A percentile compares a stretch with the other conserved stretches of the same genome.
Evolutionary conservation across 2,113 vertebrate species (phyloP).

Genomic region (Triplophysa tibetana): DNA sequence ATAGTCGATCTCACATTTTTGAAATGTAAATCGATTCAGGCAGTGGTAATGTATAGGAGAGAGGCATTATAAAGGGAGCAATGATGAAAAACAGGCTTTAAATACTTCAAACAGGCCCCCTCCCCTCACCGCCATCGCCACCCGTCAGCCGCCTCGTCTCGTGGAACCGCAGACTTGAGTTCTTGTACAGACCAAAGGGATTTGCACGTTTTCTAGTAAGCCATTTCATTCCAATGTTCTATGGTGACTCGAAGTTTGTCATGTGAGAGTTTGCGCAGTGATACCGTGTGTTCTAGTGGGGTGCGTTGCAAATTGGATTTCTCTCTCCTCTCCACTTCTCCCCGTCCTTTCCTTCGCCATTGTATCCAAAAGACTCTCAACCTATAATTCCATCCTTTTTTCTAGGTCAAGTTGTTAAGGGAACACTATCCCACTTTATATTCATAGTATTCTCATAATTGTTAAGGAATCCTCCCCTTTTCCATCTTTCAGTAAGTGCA

Average conservation of each 20-base stretch:
- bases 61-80: slow-evolving; percentile 45
- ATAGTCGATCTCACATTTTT: slow-evolving; percentile 62
- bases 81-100: slow-evolving; percentile 52
- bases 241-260: slow-evolving; percentile 38
- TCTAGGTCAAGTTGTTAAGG: too few species aligned
- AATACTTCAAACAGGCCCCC: slow-evolving; percentile 14
- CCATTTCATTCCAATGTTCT: slow-evolving; percentile 45
- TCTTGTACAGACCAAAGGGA: slow-evolving; percentile 38
- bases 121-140: slow-evolving; percentile 1
- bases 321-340: not conserved
- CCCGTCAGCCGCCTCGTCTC: slow-evolving; percentile 22
- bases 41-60: slow-evolving; percentile 52
- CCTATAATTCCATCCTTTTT: too few species aligned
- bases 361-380: too few species aligned
- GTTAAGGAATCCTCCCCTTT: too few species aligned
- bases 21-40: slow-evolving; percentile 63
- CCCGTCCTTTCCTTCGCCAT: too few species aligned
- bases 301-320: not conserved
- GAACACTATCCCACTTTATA: too few species aligned
- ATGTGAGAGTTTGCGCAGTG: slow-evolving; percentile 31
- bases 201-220: slow-evolving; percentile 49
- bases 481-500: too few species aligned
- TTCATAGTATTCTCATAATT: too few species aligned
- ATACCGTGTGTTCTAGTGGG: not conserved
- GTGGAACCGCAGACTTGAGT: slow-evolving; percentile 13